Evolutionary conservation across 2,797 vertebrate species (phyloP).

Genomic region (Heliangelus exortis): DNA sequence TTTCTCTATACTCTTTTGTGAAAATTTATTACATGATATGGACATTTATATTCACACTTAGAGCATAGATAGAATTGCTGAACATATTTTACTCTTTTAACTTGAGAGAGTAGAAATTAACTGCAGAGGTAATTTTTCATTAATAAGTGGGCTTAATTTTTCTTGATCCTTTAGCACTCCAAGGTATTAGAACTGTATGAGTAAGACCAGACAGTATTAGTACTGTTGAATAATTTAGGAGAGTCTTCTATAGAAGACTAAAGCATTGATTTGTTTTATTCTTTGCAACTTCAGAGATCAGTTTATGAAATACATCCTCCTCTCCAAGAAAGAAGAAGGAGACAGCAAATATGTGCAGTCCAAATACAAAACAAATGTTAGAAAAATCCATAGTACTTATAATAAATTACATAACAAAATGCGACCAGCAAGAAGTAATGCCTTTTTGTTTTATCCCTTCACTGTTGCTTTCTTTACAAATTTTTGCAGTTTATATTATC

Average conservation of each 20-base stretch:
- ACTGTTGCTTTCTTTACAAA: neutral
- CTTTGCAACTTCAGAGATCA: neutral
- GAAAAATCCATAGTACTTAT: neutral
- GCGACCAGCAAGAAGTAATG: neutral
- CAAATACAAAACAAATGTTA: neutral
- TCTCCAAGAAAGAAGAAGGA: neutral
- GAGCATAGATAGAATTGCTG: neutral
- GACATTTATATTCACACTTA: neutral
- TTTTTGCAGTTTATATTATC: neutral
- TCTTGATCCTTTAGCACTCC: neutral
- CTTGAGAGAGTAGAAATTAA: neutral
- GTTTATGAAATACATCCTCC: neutral
- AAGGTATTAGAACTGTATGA: neutral
- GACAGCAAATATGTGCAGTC: neutral
- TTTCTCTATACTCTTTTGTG: fast-evolving
- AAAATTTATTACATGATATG: neutral
- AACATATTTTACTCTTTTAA: neutral
- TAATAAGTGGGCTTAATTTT: neutral
- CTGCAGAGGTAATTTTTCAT: neutral
- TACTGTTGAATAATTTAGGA: neutral
- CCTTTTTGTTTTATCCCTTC: neutral
- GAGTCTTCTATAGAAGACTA: neutral
- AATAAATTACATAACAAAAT: neutral
- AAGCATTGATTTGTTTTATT: neutral
- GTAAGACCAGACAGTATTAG: neutral